These are phyloP conservation scores for Chunga burmeisteri DNA, from an alignment of 2,113 vertebrate genomes.

Conservation along the genomic window DNA sequence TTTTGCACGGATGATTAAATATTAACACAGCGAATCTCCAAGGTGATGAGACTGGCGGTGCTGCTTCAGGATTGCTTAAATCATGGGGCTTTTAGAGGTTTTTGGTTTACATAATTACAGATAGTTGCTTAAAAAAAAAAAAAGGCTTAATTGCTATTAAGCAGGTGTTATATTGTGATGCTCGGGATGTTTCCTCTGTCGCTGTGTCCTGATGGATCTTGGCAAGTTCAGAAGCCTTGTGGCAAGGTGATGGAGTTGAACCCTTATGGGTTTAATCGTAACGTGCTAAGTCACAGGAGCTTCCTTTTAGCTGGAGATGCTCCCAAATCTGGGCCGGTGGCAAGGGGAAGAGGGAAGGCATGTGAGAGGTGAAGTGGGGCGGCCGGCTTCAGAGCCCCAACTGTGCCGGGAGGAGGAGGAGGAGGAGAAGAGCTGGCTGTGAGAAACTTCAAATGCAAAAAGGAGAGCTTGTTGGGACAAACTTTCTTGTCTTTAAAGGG, in stretches of 20 bases:
- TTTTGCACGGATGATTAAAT: not conserved
- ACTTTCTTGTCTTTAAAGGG: not conserved
- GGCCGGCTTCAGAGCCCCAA: fast-evolving
- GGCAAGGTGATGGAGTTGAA: not conserved
- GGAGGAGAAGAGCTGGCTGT: not conserved
- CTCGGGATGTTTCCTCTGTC: fast-evolving
- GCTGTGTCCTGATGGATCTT: not conserved
- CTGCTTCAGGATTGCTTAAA: not conserved
- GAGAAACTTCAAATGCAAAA: not conserved
- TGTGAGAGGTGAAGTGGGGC: fast-evolving
- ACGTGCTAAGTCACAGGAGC: not conserved
- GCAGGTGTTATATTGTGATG: fast-evolving
- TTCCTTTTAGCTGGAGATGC: not conserved
- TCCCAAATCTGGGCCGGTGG: not conserved
- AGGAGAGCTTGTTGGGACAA: not conserved
- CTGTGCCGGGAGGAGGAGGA: not conserved
- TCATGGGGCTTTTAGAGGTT: not conserved
- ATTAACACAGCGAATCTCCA: not conserved
- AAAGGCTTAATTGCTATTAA: not conserved
- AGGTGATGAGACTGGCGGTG: not conserved
- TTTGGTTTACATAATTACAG: not conserved
- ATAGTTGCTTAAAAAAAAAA: not conserved
- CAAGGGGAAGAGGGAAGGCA: not conserved
- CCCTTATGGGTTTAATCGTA: fast-evolving
- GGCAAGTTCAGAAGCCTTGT: not conserved